Evolutionary conservation across 2,888 invertebrate genomes (phyloP), one percentile per base, ranked within the genome.

Genomic region (Limenitis camilla): DNA sequence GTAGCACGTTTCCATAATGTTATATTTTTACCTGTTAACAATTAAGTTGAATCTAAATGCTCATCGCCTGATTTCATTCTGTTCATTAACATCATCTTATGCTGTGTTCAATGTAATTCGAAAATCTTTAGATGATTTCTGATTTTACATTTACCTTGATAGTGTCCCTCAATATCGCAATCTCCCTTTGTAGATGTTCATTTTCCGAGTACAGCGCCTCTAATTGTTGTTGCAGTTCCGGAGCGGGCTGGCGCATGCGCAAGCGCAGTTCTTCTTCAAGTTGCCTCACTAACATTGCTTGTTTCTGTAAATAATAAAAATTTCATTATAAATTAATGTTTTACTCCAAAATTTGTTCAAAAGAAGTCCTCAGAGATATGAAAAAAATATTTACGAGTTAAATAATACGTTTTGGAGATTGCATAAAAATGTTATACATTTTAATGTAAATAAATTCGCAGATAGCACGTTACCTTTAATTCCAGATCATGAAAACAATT

Each of bases 241-340:
- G 92, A 71, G 95, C 96, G 2, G 96, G 96, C 61, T 95, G 96
- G 33, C 96, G 89, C 92, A 96, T 93, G 66, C 96, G 90, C 84
- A 96, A 89, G 71, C 96, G 89, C 53, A 97, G 88, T 83, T 97
- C 97, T 76, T 97, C 97, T 81, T 97, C 97, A 66, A 97, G 84
- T 80, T 97, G 97, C 35, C 97, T 91, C 54, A 97, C 96, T 78
- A 97, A 89, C 92, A 96, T 94, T 48, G 96, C 95, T 94, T 97
- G 96, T 94, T 97, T 97, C 96, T 97, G 90, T 41, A 89, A 89
- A 72, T 58, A 68, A 64, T 9, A 10, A 33, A 35, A 5, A 39
- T 27, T 19, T 10, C 10, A 38, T 6, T 10, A 43, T 5, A 43
- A 44, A 27, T n/a, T n/a, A 35, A 27, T 10, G 28, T 6, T 4